Conservation (phyloP, 2,888 invertebrate species). For the Lithophane semibrunnea region DNA sequence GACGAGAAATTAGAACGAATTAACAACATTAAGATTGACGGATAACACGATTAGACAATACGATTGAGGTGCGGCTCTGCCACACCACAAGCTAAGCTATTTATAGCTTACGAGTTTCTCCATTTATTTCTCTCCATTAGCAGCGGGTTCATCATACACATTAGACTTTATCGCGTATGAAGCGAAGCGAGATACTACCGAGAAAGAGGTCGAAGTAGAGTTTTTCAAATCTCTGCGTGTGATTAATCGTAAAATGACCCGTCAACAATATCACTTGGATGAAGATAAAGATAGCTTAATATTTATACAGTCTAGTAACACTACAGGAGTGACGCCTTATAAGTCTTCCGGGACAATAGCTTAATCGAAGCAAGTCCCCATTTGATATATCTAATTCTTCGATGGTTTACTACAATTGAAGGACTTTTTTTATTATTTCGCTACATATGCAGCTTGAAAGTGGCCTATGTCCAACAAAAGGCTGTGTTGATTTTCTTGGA, state of each 20-base stretch:
- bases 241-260: slow-evolving; percentile 22
- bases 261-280: slow-evolving; percentile 26
- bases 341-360: slow-evolving; percentile 4
- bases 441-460: background rate
- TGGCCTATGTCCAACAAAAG: background rate
- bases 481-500: background rate
- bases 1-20: slow-evolving; percentile 65
- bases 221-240: slow-evolving; percentile 22
- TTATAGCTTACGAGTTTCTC: slow-evolving; percentile 45
- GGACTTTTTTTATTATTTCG: slow-evolving; percentile 4
- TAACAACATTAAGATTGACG: slow-evolving; percentile 66
- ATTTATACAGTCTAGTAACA: background rate
- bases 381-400: slow-evolving; percentile 27
- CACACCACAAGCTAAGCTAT: slow-evolving; percentile 52
- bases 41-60: slow-evolving; percentile 59
- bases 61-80: slow-evolving; percentile 39
- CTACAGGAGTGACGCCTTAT: slow-evolving; percentile 37
- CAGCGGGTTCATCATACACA: slow-evolving; percentile 48
- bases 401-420: slow-evolving; percentile 20
- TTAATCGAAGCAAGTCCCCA: slow-evolving; percentile 23
- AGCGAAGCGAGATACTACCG: slow-evolving; percentile 22
- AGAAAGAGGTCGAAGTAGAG: slow-evolving; percentile 31
- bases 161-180: slow-evolving; percentile 51
- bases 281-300: slow-evolving; percentile 1
- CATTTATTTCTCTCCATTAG: slow-evolving; percentile 42